phyloP scores from a whole-genome alignment of 1,140 invertebrate genomes.

The Drosophila paulistorum region DNA sequence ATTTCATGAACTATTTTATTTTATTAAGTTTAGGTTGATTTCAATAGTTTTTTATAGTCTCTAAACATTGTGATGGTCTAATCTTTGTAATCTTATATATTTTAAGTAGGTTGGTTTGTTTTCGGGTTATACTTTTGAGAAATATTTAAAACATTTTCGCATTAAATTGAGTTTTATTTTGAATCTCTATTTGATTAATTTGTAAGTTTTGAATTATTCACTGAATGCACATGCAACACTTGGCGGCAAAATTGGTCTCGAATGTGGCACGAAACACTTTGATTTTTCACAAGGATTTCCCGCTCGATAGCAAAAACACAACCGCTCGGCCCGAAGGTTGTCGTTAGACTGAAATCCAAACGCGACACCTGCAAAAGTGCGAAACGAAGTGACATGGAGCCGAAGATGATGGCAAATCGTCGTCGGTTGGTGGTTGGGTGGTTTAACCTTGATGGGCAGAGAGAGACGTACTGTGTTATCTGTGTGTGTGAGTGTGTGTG shows the following conservation, averaged over 20 bases:
- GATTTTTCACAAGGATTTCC: neutral
- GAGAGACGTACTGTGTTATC: neutral
- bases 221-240: slow-evolving; percentile 51
- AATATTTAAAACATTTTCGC: neutral
- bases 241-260: slow-evolving; percentile 39
- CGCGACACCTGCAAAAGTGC: slow-evolving; percentile 18
- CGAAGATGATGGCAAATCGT: slow-evolving; percentile 72
- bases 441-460: slow-evolving; percentile 1
- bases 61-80: neutral
- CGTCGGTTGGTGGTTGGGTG: slow-evolving; percentile 29
- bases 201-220: slow-evolving; percentile 1
- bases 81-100: neutral
- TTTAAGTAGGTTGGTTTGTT: neutral
- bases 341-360: slow-evolving; percentile 62
- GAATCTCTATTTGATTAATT: neutral
- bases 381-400: slow-evolving; percentile 44
- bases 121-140: neutral
- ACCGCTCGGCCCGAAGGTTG: slow-evolving; percentile 67
- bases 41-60: no score
- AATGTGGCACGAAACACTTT: slow-evolving; percentile 18
- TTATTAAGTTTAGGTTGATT: no score
- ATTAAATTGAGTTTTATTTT: neutral
- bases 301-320: slow-evolving; percentile 27
- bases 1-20: no score
- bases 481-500: slow-evolving; percentile 1